These are phyloP conservation scores for Antennarius maculatus DNA, from an alignment of 2,797 vertebrate species.

Conservation along the genomic window DNA sequence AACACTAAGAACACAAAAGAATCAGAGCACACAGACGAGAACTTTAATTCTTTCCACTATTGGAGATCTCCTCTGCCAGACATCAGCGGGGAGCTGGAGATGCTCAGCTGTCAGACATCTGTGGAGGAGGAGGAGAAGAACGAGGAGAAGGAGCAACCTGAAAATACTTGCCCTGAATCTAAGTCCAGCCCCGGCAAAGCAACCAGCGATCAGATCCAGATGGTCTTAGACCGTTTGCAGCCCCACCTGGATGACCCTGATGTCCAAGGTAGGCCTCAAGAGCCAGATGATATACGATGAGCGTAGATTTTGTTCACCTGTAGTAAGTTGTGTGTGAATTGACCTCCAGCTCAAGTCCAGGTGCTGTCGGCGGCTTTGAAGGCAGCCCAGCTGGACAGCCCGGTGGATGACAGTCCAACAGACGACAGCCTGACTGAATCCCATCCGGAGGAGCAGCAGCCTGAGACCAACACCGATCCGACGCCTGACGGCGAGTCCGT, in stretches of 20 bases:
- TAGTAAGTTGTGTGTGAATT: conserved; percentile 26
- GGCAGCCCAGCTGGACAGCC: conserved; percentile 87
- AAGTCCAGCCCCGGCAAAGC: conserved; percentile 72
- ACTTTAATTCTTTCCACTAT: conserved; percentile 87
- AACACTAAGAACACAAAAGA: conserved; percentile 63
- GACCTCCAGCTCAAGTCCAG: conserved; percentile 86
- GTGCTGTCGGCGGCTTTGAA: conserved; percentile 90
- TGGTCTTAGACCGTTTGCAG: conserved; percentile 89
- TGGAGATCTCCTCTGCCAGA: conserved; percentile 91
- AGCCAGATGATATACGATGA: neutral
- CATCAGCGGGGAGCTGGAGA: conserved; percentile 87
- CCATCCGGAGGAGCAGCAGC: conserved; percentile 44
- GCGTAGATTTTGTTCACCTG: neutral
- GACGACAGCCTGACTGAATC: conserved; percentile 49
- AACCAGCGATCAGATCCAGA: conserved; percentile 88
- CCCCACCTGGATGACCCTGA: conserved; percentile 89
- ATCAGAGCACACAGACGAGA: conserved; percentile 73
- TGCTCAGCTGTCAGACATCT: conserved; percentile 75
- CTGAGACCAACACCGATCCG: conserved; percentile 8
- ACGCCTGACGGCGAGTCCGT: conserved; percentile 40
- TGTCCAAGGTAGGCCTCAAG: conserved; percentile 84
- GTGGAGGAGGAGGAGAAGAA: conserved; percentile 60
- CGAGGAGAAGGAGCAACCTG: conserved; percentile 52
- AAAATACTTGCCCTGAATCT: conserved; percentile 52
- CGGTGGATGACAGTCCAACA: conserved; percentile 45